These are phyloP conservation scores for Genyomyrus donnyi DNA, from an alignment of 2,113 vertebrate genomes.

Conservation along the genomic window DNA sequence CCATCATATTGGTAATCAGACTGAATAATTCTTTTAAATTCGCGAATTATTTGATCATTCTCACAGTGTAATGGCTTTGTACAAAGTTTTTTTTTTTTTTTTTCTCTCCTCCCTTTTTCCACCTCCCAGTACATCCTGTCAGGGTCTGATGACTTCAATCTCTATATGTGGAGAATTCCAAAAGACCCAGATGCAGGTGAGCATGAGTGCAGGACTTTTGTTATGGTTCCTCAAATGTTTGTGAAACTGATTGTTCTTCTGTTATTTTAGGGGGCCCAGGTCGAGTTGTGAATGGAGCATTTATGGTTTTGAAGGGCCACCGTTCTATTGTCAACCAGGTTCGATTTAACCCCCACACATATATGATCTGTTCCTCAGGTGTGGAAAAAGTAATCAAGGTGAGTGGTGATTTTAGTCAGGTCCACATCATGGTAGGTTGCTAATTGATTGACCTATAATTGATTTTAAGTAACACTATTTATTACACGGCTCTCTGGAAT, in stretches of 20 bases:
- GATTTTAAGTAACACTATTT: background rate
- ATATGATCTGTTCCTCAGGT: conserved; percentile 98
- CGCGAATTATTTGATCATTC: background rate
- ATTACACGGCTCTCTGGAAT: too few species aligned
- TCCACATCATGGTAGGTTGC: background rate
- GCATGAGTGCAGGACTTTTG: background rate
- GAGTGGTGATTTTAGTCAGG: conserved; percentile 35
- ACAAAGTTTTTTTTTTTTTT: background rate
- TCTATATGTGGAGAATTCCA: conserved; percentile 99
- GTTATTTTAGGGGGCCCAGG: conserved; percentile 73
- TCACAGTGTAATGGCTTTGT: background rate
- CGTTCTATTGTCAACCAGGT: conserved; percentile 98
- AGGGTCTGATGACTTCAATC: conserved; percentile 97
- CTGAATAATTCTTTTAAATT: background rate
- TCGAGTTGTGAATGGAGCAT: conserved; percentile 91
- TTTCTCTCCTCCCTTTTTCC: conserved; percentile 32
- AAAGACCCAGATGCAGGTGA: conserved; percentile 89
- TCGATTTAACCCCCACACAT: conserved; percentile 92
- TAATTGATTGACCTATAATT: background rate
- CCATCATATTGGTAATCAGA: background rate
- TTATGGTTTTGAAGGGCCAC: conserved; percentile 96
- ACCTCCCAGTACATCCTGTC: conserved; percentile 88
- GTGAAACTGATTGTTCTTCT: conserved; percentile 6
- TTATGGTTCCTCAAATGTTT: background rate
- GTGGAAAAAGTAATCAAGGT: conserved; percentile 99